phyloP scores from a whole-genome alignment of 1,140 invertebrate genomes.

The Eupeodes corollae region DNA sequence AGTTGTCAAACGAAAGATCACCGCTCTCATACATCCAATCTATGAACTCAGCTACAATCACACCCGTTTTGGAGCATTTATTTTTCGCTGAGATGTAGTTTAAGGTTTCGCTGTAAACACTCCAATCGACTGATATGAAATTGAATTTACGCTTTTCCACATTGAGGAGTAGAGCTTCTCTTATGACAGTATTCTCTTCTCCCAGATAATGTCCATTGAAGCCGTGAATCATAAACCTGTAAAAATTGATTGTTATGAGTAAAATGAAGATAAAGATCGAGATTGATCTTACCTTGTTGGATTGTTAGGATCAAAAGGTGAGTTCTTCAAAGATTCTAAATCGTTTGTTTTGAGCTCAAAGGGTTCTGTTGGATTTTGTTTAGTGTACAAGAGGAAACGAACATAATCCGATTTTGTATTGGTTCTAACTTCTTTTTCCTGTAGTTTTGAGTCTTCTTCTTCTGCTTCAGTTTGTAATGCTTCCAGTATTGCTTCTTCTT shows the following conservation, averaged over 20 bases:
- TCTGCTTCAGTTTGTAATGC: too few species aligned
- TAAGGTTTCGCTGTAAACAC: constrained; percentile 35
- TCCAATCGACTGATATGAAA: constrained; percentile 51
- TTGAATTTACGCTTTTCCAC: constrained; percentile 24
- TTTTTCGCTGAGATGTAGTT: constrained; percentile 36
- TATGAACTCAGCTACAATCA: constrained; percentile 14
- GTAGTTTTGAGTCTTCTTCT: too few species aligned
- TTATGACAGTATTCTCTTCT: not conserved
- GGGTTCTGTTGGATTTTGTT: not conserved
- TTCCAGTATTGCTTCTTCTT: too few species aligned
- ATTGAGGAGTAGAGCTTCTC: constrained; percentile 37
- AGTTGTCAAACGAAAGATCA: constrained; percentile 11
- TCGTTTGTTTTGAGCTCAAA: not conserved
- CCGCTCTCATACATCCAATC: constrained; percentile 14
- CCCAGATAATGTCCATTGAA: not conserved
- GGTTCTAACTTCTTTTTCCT: too few species aligned
- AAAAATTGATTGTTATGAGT: not conserved
- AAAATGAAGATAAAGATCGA: not conserved
- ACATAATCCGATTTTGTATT: not conserved
- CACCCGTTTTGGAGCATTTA: constrained; percentile 11
- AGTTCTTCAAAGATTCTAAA: not conserved
- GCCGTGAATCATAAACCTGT: constrained; percentile 2
- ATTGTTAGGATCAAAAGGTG: not conserved
- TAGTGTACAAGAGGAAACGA: not conserved
- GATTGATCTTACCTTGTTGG: not conserved